Percentiles rank a stretch among this genome's conserved stretches.
These are phyloP conservation scores for Trachelus iudaicus DNA, from an alignment of 2,888 invertebrate species.

Conservation along the genomic window DNA sequence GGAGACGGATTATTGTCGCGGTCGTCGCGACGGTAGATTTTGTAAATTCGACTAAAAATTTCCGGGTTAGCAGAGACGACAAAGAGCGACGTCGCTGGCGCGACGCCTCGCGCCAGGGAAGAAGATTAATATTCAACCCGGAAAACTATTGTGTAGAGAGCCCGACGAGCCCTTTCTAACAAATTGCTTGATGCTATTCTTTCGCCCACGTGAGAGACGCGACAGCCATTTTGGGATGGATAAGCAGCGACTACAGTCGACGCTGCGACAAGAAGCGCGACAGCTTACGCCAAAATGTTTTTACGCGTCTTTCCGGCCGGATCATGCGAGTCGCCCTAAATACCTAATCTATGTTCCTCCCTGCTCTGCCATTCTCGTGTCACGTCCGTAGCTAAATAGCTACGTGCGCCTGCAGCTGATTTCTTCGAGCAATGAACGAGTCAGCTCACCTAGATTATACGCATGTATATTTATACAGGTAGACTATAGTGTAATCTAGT, in stretches of 20 bases:
- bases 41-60: conserved; percentile 26
- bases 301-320: too few species aligned
- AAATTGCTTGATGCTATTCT: conserved; percentile 8
- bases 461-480: too few species aligned
- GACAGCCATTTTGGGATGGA: not conserved
- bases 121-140: conserved; percentile 37
- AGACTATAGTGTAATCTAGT: not conserved
- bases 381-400: too few species aligned
- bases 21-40: not conserved
- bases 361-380: too few species aligned
- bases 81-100: conserved; percentile 31
- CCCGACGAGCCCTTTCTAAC: conserved; percentile 13
- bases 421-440: conserved; percentile 1
- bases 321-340: too few species aligned
- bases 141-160: conserved; percentile 29
- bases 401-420: too few species aligned
- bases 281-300: too few species aligned
- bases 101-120: not conserved
- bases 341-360: too few species aligned
- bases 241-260: not conserved
- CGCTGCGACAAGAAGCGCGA: too few species aligned
- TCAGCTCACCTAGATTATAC: too few species aligned
- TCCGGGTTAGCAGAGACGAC: conserved; percentile 24
- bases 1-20: not conserved
- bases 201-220: conserved; percentile 1